A percentile compares a stretch with the other conserved stretches of the same genome.
Conservation (phyloP, 2,113 vertebrate genomes). For the Pollimyrus isidori region DNA sequence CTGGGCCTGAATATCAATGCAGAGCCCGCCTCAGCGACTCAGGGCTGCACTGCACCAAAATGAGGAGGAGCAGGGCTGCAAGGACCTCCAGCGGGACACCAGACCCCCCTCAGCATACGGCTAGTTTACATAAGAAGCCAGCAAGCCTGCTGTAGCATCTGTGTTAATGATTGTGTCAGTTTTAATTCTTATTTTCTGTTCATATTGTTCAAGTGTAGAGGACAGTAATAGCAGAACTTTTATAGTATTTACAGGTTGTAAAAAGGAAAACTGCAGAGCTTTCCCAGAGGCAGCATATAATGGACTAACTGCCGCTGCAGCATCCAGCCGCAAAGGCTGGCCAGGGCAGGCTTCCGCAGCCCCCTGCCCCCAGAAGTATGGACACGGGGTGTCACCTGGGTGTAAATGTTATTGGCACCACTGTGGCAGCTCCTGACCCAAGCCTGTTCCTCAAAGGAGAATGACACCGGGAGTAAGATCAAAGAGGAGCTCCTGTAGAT, state of each 20-base stretch:
- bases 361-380: background rate
- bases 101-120: background rate
- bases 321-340: background rate
- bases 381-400: background rate
- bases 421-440: background rate
- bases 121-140: background rate
- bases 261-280: background rate
- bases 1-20: conserved; percentile 89
- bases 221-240: background rate
- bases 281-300: background rate
- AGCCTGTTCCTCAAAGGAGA: background rate
- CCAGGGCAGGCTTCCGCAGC: background rate
- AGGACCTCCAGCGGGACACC: conserved; percentile 13
- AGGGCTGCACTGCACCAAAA: conserved; percentile 95
- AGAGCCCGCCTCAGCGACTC: conserved; percentile 66
- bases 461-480: background rate
- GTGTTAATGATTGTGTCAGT: background rate
- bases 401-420: background rate
- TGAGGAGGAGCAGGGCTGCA: conserved; percentile 41
- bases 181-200: background rate
- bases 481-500: background rate
- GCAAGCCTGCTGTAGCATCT: background rate
- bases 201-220: background rate
- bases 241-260: background rate
- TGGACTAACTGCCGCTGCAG: background rate